Conservation (phyloP, 2,797 vertebrate species). For the Danio aesculapii region DNA sequence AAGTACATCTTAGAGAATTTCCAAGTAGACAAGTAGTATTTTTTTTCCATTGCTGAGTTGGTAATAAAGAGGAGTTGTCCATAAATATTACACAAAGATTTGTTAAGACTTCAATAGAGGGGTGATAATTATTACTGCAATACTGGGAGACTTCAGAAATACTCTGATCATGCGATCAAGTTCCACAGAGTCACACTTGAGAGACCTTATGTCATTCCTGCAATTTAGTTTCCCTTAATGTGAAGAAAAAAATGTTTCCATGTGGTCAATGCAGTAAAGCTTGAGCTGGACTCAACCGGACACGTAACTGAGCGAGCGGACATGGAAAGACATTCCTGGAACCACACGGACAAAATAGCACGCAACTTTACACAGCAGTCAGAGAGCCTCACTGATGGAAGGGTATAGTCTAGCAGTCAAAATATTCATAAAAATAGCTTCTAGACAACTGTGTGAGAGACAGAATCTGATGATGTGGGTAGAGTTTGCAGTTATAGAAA, state of each 20-base stretch:
- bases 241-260: conserved; percentile 20
- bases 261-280: conserved; percentile 7
- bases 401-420: conserved; percentile 19
- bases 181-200: conserved; percentile 5
- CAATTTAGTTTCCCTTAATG: not conserved
- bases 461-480: conserved; percentile 37
- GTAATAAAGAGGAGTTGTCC: not conserved
- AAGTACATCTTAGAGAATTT: too few relatives aligned
- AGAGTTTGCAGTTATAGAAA: conserved; percentile 25
- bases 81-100: not conserved
- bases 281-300: conserved; percentile 31
- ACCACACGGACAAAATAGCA: conserved; percentile 35
- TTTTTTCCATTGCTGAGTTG: not conserved
- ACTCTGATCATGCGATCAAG: conserved; percentile 4
- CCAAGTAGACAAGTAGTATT: too few relatives aligned
- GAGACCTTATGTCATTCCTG: conserved; percentile 11
- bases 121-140: not conserved
- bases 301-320: conserved; percentile 3
- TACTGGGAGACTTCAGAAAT: conserved; percentile 3
- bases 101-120: not conserved
- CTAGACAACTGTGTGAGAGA: conserved; percentile 24
- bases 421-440: conserved; percentile 24
- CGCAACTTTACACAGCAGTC: conserved; percentile 4
- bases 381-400: conserved; percentile 31
- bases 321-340: conserved; percentile 37